Evolutionary conservation across 1,140 invertebrate species (phyloP).

Genomic region (Cephus cinctus): DNA sequence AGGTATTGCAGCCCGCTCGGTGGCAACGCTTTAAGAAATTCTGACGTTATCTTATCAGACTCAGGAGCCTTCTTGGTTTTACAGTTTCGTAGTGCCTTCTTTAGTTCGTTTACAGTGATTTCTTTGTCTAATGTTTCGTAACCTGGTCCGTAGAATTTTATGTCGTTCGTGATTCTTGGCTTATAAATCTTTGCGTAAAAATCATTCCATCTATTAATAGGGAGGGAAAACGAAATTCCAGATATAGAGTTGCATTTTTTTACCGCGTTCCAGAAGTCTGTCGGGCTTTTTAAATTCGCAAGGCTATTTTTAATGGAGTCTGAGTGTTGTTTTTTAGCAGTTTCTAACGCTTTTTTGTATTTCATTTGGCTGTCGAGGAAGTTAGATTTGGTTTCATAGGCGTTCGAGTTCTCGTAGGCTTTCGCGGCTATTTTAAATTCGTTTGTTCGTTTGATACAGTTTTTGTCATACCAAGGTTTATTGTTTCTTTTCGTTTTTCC

Average conservation of each 20-base stretch:
- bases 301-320: too few relatives aligned
- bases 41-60: constrained; percentile 7
- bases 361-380: too few relatives aligned
- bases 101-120: constrained; percentile 7
- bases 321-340: too few relatives aligned
- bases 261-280: constrained; percentile 6
- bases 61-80: constrained; percentile 10
- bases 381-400: too few relatives aligned
- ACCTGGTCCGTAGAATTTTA: not conserved
- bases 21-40: constrained; percentile 9
- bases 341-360: too few relatives aligned
- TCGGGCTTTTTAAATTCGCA: not conserved
- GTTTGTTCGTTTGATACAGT: too few relatives aligned
- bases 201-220: constrained; percentile 1
- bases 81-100: not conserved
- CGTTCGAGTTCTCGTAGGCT: too few relatives aligned
- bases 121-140: constrained; percentile 1
- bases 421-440: too few relatives aligned
- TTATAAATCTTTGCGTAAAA: not conserved
- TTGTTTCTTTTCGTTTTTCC: too few relatives aligned
- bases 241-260: not conserved
- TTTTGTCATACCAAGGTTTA: too few relatives aligned
- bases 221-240: not conserved
- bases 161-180: not conserved
- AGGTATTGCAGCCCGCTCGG: not conserved